Conservation (phyloP, 2,797 vertebrate genomes). For the Micromesistius poutassou region DNA sequence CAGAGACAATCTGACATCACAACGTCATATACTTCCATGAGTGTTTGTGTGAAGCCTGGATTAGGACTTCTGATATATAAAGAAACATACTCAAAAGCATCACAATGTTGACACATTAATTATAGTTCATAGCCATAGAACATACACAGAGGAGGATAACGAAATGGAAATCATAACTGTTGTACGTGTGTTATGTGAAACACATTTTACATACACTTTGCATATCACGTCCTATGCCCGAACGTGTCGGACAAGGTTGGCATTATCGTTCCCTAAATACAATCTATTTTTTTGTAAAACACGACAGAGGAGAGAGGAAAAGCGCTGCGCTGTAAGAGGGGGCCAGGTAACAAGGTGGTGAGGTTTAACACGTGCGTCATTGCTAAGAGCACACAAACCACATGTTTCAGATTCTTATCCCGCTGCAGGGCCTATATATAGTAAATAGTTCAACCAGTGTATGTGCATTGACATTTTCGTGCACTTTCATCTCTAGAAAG, state of each 20-base stretch:
- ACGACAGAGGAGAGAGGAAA: neutral
- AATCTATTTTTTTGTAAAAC: neutral
- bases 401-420: constrained; percentile 44
- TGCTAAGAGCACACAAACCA: constrained; percentile 23
- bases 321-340: neutral
- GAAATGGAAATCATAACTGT: neutral
- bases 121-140: neutral
- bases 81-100: neutral
- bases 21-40: neutral
- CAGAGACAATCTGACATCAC: neutral
- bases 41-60: too few species aligned
- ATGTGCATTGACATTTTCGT: neutral
- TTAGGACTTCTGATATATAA: neutral
- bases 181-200: neutral
- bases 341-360: constrained; percentile 9
- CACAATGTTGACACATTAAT: too few species aligned
- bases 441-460: neutral
- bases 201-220: neutral
- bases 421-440: neutral
- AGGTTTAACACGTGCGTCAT: constrained; percentile 31
- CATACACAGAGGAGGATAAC: too few species aligned
- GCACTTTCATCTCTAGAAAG: neutral
- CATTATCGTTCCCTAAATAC: neutral
- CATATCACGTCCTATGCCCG: neutral
- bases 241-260: neutral